Conservation (phyloP, 2,113 vertebrate genomes). For the Eolophus roseicapilla region DNA sequence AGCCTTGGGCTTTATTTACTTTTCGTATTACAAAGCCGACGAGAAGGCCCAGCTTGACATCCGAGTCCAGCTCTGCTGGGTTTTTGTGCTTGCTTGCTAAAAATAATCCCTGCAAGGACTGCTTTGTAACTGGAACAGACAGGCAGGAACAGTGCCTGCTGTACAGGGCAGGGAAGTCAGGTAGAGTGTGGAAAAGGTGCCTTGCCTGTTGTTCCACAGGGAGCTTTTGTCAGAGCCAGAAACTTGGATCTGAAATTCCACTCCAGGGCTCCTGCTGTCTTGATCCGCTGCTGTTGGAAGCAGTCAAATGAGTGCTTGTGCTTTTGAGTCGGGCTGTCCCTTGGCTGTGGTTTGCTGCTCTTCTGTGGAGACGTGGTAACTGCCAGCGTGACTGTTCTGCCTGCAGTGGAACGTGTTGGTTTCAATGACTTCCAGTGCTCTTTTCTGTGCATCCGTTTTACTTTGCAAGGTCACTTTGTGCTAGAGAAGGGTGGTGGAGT, state of each 20-base stretch:
- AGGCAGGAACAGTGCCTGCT: not conserved
- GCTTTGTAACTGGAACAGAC: not conserved
- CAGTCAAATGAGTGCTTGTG: not conserved
- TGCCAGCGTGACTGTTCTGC: not conserved
- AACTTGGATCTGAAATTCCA: not conserved
- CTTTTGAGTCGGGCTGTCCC: not conserved
- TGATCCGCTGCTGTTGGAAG: not conserved
- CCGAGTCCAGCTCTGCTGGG: slow-evolving; percentile 3
- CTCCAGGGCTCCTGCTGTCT: not conserved
- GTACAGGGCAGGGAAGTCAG: not conserved
- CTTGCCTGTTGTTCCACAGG: not conserved
- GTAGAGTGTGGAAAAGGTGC: not conserved
- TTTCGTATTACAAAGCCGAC: not conserved
- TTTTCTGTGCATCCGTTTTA: not conserved
- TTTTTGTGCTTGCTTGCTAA: not conserved
- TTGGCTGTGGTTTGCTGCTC: not conserved
- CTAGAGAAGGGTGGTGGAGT: not conserved
- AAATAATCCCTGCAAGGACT: not conserved
- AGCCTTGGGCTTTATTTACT: slow-evolving; percentile 23
- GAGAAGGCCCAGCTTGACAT: slow-evolving; percentile 15
- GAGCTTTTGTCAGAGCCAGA: not conserved
- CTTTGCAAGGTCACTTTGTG: not conserved
- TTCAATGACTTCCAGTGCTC: not conserved
- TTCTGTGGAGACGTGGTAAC: not conserved
- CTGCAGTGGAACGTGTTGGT: not conserved